Base-by-base conservation (phyloP, 2,888 invertebrate species). In the Callinectes sapidus region DNA sequence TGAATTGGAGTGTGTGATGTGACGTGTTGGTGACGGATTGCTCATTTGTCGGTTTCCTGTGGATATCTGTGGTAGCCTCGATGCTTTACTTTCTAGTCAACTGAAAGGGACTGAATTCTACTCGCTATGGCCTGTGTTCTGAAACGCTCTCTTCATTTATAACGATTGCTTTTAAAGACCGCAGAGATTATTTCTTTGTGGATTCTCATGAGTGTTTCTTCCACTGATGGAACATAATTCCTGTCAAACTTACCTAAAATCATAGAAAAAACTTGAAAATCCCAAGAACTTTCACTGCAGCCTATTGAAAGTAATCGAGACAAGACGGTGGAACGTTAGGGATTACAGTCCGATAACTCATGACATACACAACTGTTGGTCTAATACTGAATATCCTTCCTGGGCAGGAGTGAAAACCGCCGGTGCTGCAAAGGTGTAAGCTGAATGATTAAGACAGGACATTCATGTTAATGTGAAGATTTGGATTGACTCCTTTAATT, bases 391-490 rank as follows among this genome's bases (percentile, higher is more conserved):
- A 77, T 77, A 28, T 28, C 71, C 28, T 77, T 28, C 71, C 71
- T 13, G 28, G 13, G 28, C 71, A 61, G 61, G 61, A 23, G 18
- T 16, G 23, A 23, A 61, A 23, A 61, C 61, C 3, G 61, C 61
- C 61, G 61, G 61, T n/a, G 71, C n/a, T 77, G 6, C n/a, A 77
- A 77, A 77, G 13, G 61, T 77, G 28, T 77, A 77, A n/a, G 71
- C 71, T 77, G 71, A 77, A 77, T 28, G 10, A 77, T 77, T 28
- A 77, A 28, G 71, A 28, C 71, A 28, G 71, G 71, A 77, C 28
- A 77, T 77, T 28, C 71, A 77, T n/a, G 71, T 77, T 77, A 77
- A 28, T 77, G 71, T 61, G 13, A 77, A 71, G 32, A 77, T 77
- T 77, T 77, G 28, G 71, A 77, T n/a, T 77, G n/a, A 23, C 13